Base-by-base conservation (phyloP, 2,113 vertebrate species). In the Gracilinanus agilis region DNA sequence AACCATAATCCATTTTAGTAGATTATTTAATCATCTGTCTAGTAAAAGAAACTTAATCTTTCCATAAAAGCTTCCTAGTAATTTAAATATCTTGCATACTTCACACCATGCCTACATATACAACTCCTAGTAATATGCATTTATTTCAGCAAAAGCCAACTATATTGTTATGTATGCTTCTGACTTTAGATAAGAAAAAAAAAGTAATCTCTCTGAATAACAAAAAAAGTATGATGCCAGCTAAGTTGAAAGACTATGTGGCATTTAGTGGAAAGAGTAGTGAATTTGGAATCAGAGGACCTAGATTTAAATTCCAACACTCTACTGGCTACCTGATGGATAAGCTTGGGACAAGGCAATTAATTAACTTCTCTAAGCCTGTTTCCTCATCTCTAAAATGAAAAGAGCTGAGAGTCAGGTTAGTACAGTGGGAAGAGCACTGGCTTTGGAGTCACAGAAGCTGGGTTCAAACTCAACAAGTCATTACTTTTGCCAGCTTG, bases 1-100 rank as follows among this genome's bases (percentile, higher is more conserved):
- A 97, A 97, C 97, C 92, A 96, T 49, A 97, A 83, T 29, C 29
- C 49, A 91, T 53, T 94, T 97, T 90, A 96, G 92, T 55, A 67
- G 94, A 93, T 89, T 54, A 94, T 93, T 93, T 97, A 96, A 83
- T 96, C 24, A 94, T 90, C 95, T 96, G 67, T 27, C 23, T 93
- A 29, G 83, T 54, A 94, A 96, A 96, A 96, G 88, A 96, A 94
- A 93, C 88, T 93, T 95, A 97, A 96, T 90, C 54, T 94, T 83
- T 44, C 93, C 44, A 88, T 61, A 92, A 95, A 53, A 94, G 91
- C 40, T 91, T 19, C 90, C 21, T 27, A 97, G 61, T 40, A 96
- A 96, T 93, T 24, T 97, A 94, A 94, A 97, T 92, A 29, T 24
- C 75, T 93, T 90, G 61, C 29, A 83, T 89, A 89, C 88, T 94